Evolutionary conservation across 2,888 invertebrate species (phyloP).

Genomic region (Rhingia campestris): DNA sequence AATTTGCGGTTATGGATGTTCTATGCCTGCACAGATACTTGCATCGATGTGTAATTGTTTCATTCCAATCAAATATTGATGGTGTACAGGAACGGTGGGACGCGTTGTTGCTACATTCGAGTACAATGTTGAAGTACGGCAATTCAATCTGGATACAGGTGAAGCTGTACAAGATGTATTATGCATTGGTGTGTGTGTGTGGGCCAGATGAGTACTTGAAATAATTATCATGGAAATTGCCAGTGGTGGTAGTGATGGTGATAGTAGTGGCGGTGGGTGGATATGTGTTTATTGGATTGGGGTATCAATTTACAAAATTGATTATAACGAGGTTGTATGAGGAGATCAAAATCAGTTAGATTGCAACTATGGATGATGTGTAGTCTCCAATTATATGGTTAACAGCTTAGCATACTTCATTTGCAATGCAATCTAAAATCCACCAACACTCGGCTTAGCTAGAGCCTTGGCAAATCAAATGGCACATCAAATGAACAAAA

Average conservation of each 20-base stretch:
- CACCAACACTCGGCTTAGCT: no score
- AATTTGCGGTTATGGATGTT: constrained; percentile 58
- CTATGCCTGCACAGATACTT: constrained; percentile 12
- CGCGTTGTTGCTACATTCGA: not conserved
- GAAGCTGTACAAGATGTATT: not conserved
- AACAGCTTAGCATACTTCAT: not conserved
- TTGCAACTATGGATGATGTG: not conserved
- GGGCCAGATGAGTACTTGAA: constrained; percentile 32
- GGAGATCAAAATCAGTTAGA: constrained; percentile 31
- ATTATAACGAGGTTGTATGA: constrained; percentile 57
- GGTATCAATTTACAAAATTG: constrained; percentile 67
- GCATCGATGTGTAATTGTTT: constrained; percentile 62
- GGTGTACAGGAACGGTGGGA: constrained; percentile 27
- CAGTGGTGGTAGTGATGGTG: not conserved
- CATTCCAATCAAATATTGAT: constrained; percentile 70
- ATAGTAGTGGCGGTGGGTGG: not conserved
- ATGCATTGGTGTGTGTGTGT: no score
- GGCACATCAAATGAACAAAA: no score
- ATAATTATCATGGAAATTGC: constrained; percentile 56
- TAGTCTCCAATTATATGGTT: not conserved
- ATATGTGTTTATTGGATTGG: constrained; percentile 27
- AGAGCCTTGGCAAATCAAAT: no score
- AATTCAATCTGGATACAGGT: not conserved
- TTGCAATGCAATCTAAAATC: not conserved
- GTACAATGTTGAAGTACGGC: constrained; percentile 1